phyloP scores from a whole-genome alignment of 2,113 vertebrate genomes.

The Corydoras sp. region DNA sequence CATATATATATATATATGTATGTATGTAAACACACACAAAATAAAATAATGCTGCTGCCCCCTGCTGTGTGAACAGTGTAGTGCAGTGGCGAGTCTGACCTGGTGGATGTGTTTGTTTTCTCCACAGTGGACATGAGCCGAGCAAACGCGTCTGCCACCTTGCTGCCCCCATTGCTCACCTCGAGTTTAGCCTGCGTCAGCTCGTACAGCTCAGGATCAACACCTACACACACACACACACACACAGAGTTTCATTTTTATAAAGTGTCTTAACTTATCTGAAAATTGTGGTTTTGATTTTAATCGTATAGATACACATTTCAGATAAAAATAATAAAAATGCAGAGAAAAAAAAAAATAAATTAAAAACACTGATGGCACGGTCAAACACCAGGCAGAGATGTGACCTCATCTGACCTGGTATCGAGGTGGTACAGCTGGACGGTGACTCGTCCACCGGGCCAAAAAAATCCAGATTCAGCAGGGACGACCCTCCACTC shows the following conservation, averaged over 20 bases:
- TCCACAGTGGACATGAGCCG: conserved; percentile 95
- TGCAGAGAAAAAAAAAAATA: too few species aligned
- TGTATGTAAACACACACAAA: too few species aligned
- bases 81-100: conserved; percentile 50
- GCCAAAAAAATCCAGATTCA: conserved; percentile 99
- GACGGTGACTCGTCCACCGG: conserved; percentile 96
- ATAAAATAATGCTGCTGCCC: not conserved
- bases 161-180: conserved; percentile 65
- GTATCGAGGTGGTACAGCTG: conserved; percentile 86
- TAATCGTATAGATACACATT: too few species aligned
- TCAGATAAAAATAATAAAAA: too few species aligned
- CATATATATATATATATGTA: not conserved
- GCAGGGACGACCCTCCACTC: conserved; percentile 96
- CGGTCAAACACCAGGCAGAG: not conserved
- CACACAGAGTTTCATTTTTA: not conserved
- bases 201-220: conserved; percentile 94
- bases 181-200: conserved; percentile 93
- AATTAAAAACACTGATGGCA: not conserved
- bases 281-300: too few species aligned
- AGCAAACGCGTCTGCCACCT: conserved; percentile 87
- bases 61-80: not conserved
- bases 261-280: too few species aligned
- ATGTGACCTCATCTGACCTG: conserved; percentile 82
- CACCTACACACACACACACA: conserved; percentile 65
- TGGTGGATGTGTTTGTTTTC: conserved; percentile 91